phyloP scores from a whole-genome alignment of 2,797 vertebrate species.

The Microctenopoma lineatum region DNA sequence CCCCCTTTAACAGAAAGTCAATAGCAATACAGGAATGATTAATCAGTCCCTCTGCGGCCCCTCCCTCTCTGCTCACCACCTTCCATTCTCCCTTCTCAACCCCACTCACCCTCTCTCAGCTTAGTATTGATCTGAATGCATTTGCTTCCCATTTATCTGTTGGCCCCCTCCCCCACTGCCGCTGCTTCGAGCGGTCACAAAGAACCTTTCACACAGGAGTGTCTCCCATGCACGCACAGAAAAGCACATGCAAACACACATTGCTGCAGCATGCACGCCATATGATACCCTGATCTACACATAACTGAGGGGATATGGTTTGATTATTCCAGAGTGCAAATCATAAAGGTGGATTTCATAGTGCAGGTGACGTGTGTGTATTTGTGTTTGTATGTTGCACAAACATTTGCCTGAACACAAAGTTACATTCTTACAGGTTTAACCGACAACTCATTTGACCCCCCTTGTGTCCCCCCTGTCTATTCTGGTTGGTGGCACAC shows the following conservation, averaged over 20 bases:
- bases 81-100: constrained; percentile 65
- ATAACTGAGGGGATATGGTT: constrained; percentile 61
- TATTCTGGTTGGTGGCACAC: constrained; percentile 84
- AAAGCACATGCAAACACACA: constrained; percentile 34
- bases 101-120: constrained; percentile 73
- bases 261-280: neutral
- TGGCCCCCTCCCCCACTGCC: constrained; percentile 65
- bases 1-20: constrained; percentile 86
- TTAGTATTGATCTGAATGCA: constrained; percentile 87
- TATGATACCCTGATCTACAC: constrained; percentile 42
- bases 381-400: constrained; percentile 50
- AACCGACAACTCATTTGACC: constrained; percentile 79
- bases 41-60: constrained; percentile 79
- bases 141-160: constrained; percentile 85
- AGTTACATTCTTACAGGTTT: constrained; percentile 75
- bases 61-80: constrained; percentile 69
- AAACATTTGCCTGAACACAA: constrained; percentile 62
- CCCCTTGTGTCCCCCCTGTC: constrained; percentile 45
- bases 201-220: constrained; percentile 77
- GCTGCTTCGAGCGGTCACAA: constrained; percentile 80
- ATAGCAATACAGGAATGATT: constrained; percentile 86
- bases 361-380: constrained; percentile 66
- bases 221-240: constrained; percentile 48
- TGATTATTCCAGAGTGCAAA: constrained; percentile 66
- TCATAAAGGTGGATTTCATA: constrained; percentile 56